Conservation (phyloP, 1,140 invertebrate species). For the Bombus waltoni region DNA sequence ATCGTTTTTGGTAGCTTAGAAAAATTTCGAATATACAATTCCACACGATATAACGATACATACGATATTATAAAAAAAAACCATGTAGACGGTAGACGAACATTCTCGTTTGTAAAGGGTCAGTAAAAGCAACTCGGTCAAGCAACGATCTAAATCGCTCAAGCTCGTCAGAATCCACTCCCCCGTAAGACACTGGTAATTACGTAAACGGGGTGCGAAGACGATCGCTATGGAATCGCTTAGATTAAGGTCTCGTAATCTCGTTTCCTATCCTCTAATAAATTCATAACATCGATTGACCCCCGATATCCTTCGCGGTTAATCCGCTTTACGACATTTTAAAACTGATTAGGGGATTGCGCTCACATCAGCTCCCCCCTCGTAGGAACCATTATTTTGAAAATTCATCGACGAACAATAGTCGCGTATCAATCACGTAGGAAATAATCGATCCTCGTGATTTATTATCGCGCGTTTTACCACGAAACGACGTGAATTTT, state of each 20-base stretch:
- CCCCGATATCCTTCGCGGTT: constrained; percentile 64
- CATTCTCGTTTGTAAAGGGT: neutral
- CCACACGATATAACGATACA: too few relatives aligned
- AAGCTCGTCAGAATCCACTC: neutral
- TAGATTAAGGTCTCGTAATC: constrained; percentile 60
- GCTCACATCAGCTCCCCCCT: neutral
- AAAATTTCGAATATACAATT: too few relatives aligned
- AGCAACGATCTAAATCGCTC: neutral
- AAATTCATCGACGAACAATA: constrained; percentile 31
- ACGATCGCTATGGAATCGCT: constrained; percentile 15
- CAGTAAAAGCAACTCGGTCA: neutral
- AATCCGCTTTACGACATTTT: constrained; percentile 70
- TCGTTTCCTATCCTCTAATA: constrained; percentile 62
- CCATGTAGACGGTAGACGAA: neutral
- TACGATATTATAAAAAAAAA: too few relatives aligned
- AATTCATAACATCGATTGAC: constrained; percentile 72
- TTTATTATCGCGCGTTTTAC: constrained; percentile 10
- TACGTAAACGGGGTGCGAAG: constrained; percentile 22
- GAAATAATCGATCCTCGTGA: constrained; percentile 1
- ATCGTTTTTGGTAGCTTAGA: too few relatives aligned
- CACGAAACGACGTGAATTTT: neutral
- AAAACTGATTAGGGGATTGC: constrained; percentile 68
- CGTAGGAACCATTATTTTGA: neutral
- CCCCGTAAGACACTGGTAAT: constrained; percentile 13
- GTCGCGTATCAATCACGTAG: neutral